Evolutionary conservation across 2,888 invertebrate species (phyloP).

Genomic region (Pollenia griseotomentosa): DNA sequence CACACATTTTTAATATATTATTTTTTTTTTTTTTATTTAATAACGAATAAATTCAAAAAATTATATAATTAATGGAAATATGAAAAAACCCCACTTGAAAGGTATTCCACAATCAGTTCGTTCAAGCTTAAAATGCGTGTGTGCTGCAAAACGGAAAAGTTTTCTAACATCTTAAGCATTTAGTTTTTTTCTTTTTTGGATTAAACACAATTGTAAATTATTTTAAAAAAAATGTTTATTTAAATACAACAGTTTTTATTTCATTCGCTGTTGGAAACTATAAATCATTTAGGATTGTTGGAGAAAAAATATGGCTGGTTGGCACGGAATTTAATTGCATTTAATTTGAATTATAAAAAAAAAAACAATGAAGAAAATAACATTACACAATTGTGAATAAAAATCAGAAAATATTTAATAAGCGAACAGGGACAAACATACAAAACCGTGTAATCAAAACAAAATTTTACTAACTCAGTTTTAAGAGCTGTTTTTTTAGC

Average conservation of each 20-base stretch:
- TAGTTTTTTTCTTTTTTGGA: neutral
- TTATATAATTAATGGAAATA: conserved; percentile 46
- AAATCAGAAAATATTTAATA: neutral
- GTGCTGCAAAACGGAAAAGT: conserved; percentile 27
- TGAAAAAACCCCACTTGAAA: conserved; percentile 13
- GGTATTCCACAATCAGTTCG: conserved; percentile 9
- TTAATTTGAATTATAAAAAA: conserved; percentile 33
- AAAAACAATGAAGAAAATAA: neutral
- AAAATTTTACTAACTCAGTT: too few species aligned
- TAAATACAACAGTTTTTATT: conserved; percentile 49
- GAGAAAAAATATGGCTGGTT: conserved; percentile 43
- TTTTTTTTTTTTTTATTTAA: neutral
- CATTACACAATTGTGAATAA: neutral
- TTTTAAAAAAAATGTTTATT: conserved; percentile 53
- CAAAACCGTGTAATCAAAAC: neutral
- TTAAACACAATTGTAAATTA: conserved; percentile 55
- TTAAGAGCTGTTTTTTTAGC: too few species aligned
- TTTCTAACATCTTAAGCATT: conserved; percentile 56
- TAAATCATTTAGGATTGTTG: conserved; percentile 59
- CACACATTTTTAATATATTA: neutral
- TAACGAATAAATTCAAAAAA: conserved; percentile 10
- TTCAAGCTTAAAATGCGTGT: conserved; percentile 56
- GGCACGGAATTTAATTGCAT: conserved; percentile 51
- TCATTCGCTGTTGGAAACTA: conserved; percentile 49
- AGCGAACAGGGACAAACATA: neutral